phyloP scores from a whole-genome alignment of 1,140 invertebrate genomes.

The Drosophila murphyi region DNA sequence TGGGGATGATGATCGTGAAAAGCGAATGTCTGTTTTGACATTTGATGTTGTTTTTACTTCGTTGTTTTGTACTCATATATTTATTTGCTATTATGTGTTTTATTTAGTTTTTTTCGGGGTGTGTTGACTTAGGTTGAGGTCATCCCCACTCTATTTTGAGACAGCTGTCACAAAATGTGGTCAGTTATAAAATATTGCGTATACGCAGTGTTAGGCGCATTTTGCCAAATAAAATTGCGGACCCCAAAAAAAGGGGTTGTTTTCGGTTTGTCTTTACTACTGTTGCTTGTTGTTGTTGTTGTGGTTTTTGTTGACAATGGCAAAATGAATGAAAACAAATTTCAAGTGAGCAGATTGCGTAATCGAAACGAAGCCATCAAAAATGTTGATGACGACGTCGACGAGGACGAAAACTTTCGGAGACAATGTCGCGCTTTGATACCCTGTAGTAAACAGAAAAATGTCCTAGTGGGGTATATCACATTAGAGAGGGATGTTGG shows the following conservation, averaged over 20 bases:
- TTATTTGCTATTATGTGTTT: conserved; percentile 7
- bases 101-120: conserved; percentile 20
- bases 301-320: conserved; percentile 34
- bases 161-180: conserved; percentile 18
- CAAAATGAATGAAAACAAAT: conserved; percentile 68
- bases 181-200: conserved; percentile 70
- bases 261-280: background rate
- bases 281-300: background rate
- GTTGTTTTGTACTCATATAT: background rate
- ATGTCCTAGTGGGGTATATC: no score
- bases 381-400: conserved; percentile 24
- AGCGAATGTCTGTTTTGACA: conserved; percentile 26
- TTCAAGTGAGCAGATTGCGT: conserved; percentile 71
- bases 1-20: conserved; percentile 35
- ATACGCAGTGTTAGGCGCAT: conserved; percentile 61
- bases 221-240: conserved; percentile 39
- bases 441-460: conserved; percentile 4
- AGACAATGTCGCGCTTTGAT: conserved; percentile 8
- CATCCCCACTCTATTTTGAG: conserved; percentile 26
- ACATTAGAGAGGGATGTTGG: no score
- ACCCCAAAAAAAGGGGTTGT: conserved; percentile 40
- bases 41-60: conserved; percentile 5
- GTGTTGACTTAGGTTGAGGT: conserved; percentile 61
- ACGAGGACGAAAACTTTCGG: background rate
- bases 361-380: conserved; percentile 63